Conservation (phyloP, 2,888 invertebrate genomes). For the Coelogynopora nodosa region DNA sequence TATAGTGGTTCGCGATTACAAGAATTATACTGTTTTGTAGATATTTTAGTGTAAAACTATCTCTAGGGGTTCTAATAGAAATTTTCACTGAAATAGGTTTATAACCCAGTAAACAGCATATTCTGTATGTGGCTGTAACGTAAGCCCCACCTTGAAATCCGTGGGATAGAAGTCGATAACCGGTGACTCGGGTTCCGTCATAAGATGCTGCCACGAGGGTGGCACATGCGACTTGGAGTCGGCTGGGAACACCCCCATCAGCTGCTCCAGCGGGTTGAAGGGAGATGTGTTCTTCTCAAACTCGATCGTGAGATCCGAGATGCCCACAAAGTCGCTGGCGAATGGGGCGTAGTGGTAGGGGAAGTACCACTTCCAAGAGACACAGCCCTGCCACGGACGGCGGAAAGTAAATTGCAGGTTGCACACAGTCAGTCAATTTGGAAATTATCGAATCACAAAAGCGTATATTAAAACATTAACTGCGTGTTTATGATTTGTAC, state of each 20-base stretch:
- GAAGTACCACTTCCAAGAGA: conserved; percentile 99
- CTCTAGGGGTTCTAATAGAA: too few species aligned
- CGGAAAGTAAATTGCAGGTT: neutral
- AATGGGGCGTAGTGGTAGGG: conserved; percentile 98
- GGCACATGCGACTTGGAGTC: conserved; percentile 91
- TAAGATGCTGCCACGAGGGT: conserved; percentile 82
- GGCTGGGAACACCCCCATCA: conserved; percentile 97
- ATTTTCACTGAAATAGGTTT: too few species aligned
- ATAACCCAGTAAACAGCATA: too few species aligned
- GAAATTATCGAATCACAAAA: too few species aligned
- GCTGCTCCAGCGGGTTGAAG: conserved; percentile 93
- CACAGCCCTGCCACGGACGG: conserved; percentile 71
- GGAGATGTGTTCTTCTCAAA: conserved; percentile 84
- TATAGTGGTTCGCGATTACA: too few species aligned
- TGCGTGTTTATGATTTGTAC: too few species aligned
- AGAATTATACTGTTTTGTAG: too few species aligned
- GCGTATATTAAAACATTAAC: too few species aligned
- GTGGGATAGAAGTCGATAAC: conserved; percentile 92
- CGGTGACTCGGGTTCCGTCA: conserved; percentile 77
- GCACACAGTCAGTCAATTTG: too few species aligned
- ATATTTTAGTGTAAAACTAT: too few species aligned
- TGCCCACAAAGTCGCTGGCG: conserved; percentile 93
- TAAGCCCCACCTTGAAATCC: conserved; percentile 66
- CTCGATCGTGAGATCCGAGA: conserved; percentile 74
- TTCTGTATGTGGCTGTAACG: too few species aligned